Base-by-base conservation (phyloP, 1,140 invertebrate genomes). In the Ceratoteleas bidentatus region DNA sequence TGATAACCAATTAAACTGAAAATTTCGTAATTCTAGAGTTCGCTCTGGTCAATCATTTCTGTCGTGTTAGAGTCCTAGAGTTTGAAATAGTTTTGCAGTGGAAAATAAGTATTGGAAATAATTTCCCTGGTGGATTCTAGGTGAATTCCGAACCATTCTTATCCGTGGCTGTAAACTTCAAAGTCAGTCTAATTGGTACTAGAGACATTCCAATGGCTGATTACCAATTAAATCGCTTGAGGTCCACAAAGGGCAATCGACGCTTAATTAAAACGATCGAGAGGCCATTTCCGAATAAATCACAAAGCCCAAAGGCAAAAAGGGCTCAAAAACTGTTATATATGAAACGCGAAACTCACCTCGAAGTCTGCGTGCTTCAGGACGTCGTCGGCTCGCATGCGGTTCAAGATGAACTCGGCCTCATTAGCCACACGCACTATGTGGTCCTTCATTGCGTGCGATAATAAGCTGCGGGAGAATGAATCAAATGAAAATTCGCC, bases 351-450 rank as follows among this genome's bases (percentile, higher is more conserved):
- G 72, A 64, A 85, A 84, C 80, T 89, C 92, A 97, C 96, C 93
- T 99, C 98, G 93, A 99, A 99, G 91, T 99, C 97, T 9, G 98
- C 97, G 92, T 99, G 98, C 92, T 99, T 99, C 34, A 99, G 93
- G 2, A 99, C 98, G 93, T 99, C 98, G 90, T 99, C 99, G 33
- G 99, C 99, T 85, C 99, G 92, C 97, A 99, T 99, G 85, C 98
- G 93, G 90, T 99, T 99, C 69, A 99, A 91, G 87, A 99, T 99
- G 90, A 99, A 99, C 91, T 99, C 99, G 0, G 99, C 99, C 92
- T 99, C 99, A 91, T 99, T 99, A n/a, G 99, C 99, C 24, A 99
- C 99, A 72, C 99, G 93, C 11, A 99, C 98, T 87, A 99, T 99
- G 91, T 99, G 99, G 92, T 99, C 99, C 90, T 99, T 96, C 95